These are phyloP conservation scores for Limonius californicus DNA, from an alignment of 1,140 invertebrate genomes.

Conservation along the genomic window DNA sequence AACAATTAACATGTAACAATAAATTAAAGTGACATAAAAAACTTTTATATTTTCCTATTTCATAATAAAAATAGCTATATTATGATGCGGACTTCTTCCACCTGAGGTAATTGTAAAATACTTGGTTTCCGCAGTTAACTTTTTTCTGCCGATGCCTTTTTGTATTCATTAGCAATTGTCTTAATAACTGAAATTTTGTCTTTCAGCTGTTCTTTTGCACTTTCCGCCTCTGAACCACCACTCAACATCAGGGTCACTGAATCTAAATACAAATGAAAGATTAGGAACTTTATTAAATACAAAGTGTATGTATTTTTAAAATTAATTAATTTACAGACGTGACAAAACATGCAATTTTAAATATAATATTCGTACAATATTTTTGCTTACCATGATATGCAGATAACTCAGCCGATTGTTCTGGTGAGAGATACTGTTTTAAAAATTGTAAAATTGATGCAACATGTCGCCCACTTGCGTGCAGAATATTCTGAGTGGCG, in stretches of 20 bases:
- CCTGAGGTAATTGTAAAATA: too few species aligned
- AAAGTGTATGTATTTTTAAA: too few species aligned
- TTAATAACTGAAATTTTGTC: constrained; percentile 43
- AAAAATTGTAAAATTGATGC: constrained; percentile 73
- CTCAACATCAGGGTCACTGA: constrained; percentile 41
- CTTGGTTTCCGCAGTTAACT: too few species aligned
- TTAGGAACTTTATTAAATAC: neutral
- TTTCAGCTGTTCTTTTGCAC: constrained; percentile 42
- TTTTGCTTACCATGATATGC: constrained; percentile 68
- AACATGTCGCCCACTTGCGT: constrained; percentile 89
- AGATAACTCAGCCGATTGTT: constrained; percentile 60
- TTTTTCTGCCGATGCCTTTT: constrained; percentile 30
- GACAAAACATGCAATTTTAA: too few species aligned
- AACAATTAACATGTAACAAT: too few species aligned
- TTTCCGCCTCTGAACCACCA: constrained; percentile 42
- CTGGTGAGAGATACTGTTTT: constrained; percentile 60
- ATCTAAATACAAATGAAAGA: constrained; percentile 43
- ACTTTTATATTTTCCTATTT: too few species aligned
- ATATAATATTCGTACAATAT: too few species aligned
- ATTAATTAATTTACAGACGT: too few species aligned
- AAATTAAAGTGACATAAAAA: too few species aligned
- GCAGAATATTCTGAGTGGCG: constrained; percentile 75
- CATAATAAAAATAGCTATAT: too few species aligned
- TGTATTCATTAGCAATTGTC: constrained; percentile 45
- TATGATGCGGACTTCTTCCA: too few species aligned